Percentiles rank a stretch among this genome's conserved stretches.
Conservation (phyloP, 2,113 vertebrate species). For the Phalacrocorax aristotelis region DNA sequence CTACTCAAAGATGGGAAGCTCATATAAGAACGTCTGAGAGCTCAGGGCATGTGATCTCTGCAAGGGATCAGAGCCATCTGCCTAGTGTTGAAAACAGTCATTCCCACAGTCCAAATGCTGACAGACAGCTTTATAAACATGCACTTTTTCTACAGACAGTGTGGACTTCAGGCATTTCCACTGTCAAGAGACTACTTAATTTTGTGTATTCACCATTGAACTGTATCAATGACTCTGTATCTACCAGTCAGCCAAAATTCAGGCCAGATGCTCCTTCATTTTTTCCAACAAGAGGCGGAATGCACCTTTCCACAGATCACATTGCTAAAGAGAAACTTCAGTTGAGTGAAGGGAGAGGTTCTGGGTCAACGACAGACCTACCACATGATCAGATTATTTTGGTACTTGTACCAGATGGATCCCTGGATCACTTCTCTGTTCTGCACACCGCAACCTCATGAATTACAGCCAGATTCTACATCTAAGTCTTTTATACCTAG, state of each 20-base stretch:
- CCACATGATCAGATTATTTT: neutral
- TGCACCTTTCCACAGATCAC: neutral
- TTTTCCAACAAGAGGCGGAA: neutral
- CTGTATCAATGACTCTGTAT: neutral
- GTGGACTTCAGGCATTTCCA: neutral
- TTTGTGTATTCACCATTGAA: neutral
- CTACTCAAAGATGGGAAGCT: neutral
- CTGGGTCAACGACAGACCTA: neutral
- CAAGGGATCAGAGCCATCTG: slow-evolving; percentile 34
- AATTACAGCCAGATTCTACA: neutral
- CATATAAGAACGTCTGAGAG: neutral
- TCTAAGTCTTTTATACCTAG: neutral
- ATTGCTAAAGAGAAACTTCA: neutral
- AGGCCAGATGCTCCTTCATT: neutral
- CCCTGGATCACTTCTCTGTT: neutral
- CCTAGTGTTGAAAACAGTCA: neutral
- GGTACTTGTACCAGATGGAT: neutral
- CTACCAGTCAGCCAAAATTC: neutral
- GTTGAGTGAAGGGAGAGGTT: neutral
- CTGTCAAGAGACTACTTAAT: neutral
- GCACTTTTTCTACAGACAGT: neutral
- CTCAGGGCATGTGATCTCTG: neutral
- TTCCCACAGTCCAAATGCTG: slow-evolving; percentile 1
- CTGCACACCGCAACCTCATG: neutral
- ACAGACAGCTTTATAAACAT: slow-evolving; percentile 8